These are phyloP conservation scores for Ceratina australensis DNA, from an alignment of 1,140 invertebrate genomes.

Conservation along the genomic window DNA sequence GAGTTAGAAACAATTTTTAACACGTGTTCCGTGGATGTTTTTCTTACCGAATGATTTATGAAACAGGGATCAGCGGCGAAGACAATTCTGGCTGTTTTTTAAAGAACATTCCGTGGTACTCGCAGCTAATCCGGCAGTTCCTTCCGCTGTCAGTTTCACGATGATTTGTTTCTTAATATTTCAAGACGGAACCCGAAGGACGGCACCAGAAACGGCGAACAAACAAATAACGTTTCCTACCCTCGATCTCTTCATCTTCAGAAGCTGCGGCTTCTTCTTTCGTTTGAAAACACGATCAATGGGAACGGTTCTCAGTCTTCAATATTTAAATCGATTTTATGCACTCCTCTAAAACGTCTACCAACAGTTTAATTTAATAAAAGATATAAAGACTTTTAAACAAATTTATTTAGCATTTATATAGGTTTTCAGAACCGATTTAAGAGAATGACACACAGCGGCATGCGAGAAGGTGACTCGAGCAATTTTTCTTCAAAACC, in stretches of 20 bases:
- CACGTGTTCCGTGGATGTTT: constrained; percentile 35
- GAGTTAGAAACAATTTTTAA: constrained; percentile 32
- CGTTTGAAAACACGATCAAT: background rate
- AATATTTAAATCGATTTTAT: too few species aligned
- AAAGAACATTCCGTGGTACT: constrained; percentile 21
- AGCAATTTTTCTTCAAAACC: too few species aligned
- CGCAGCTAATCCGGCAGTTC: constrained; percentile 36
- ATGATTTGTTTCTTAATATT: constrained; percentile 52
- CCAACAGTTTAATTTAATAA: too few species aligned
- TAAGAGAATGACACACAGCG: too few species aligned
- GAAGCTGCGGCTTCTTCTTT: background rate
- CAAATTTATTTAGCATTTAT: too few species aligned
- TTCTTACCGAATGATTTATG: constrained; percentile 34
- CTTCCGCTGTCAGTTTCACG: constrained; percentile 17
- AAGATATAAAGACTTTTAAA: too few species aligned
- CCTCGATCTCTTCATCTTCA: constrained; percentile 10
- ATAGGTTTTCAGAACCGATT: too few species aligned
- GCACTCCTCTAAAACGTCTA: too few species aligned
- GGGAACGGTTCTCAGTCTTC: background rate
- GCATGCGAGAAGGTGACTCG: too few species aligned
- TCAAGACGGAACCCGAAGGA: constrained; percentile 21
- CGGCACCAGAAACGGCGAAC: constrained; percentile 20
- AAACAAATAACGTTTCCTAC: constrained; percentile 41
- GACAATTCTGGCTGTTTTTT: constrained; percentile 41
- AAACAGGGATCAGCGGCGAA: constrained; percentile 22